Base-by-base conservation (phyloP, 2,888 invertebrate genomes). In the Acrocera orbiculus region DNA sequence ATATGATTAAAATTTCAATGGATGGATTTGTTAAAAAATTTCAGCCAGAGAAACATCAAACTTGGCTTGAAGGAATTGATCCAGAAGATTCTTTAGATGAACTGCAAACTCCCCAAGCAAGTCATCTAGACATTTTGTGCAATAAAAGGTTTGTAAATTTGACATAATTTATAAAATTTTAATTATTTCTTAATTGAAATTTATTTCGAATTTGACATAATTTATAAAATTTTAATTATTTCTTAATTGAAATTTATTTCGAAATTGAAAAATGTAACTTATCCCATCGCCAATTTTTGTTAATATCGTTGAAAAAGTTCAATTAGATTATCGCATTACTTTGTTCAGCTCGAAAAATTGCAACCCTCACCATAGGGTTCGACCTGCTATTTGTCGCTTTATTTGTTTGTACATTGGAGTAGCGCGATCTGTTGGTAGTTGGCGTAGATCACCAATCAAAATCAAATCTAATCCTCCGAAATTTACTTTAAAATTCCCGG, bases 1-100 rank as follows among this genome's bases (percentile, higher is more conserved):
- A 95, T 53, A 87, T 86, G 75, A 95, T 96, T 0, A 90, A 90
- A 57, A 96, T 98, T 44, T 86, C 87, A n/a, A 96, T 96, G 95
- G 93, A 95, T 49, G 85, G 86, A 5, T 98, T 96, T 64, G 93
- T 98, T 1, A 85, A 83, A 58, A 67, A 87, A n/a, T 87, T 87
- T 50, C 86, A 86, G 53, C 80, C 83, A 1, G 81, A 83, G 15
- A 67, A 77, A 45, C 95, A 92, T 53, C 80, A 89, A 19, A 61
- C 79, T 16, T 98, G 96, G 96, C 61, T 87, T 34, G 73, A 75
- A 47, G 95, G 95, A 0, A 75, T 75, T 44, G 93, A 95, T 55
- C 95, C 95, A 0, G 92, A 93, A 56, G 90, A 92, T 61, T 80
- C 83, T 6, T 42, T 46, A 2, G 51, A 73, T 46, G 67, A 70